These are phyloP conservation scores for Ceyx cyanopectus DNA, from an alignment of 2,113 vertebrate genomes.

Conservation along the genomic window DNA sequence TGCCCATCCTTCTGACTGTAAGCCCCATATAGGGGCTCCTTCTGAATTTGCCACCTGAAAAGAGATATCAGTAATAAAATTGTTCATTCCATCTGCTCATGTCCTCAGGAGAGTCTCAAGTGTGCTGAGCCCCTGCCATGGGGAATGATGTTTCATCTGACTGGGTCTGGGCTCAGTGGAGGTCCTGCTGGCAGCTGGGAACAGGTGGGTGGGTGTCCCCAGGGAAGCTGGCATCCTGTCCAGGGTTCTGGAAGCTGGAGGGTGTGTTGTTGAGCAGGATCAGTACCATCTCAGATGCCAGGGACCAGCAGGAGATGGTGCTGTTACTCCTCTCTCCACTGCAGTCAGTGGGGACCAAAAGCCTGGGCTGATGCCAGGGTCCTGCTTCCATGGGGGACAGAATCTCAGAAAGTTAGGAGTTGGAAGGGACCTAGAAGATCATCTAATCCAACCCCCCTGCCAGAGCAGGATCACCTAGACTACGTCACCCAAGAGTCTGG, in stretches of 20 bases:
- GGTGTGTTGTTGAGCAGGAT: fast-evolving
- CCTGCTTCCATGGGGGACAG: not conserved
- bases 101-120: not conserved
- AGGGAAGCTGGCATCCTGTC: fast-evolving
- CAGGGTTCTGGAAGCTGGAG: fast-evolving
- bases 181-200: not conserved
- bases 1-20: not conserved
- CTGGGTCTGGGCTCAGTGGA: fast-evolving
- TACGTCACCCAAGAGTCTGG: fast-evolving
- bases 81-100: not conserved
- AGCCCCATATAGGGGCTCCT: not conserved
- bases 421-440: too few relatives aligned
- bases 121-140: fast-evolving
- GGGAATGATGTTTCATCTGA: fast-evolving
- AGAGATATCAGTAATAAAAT: constrained; percentile 30
- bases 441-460: too few relatives aligned
- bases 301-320: constrained; percentile 5
- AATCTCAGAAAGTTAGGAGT: too few relatives aligned
- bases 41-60: not conserved
- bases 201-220: fast-evolving
- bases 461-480: too few relatives aligned
- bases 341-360: not conserved
- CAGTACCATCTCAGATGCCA: not conserved
- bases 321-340: not conserved
- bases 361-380: not conserved